phyloP scores from a whole-genome alignment of 2,888 invertebrate genomes.

The Drosophila affinis region DNA sequence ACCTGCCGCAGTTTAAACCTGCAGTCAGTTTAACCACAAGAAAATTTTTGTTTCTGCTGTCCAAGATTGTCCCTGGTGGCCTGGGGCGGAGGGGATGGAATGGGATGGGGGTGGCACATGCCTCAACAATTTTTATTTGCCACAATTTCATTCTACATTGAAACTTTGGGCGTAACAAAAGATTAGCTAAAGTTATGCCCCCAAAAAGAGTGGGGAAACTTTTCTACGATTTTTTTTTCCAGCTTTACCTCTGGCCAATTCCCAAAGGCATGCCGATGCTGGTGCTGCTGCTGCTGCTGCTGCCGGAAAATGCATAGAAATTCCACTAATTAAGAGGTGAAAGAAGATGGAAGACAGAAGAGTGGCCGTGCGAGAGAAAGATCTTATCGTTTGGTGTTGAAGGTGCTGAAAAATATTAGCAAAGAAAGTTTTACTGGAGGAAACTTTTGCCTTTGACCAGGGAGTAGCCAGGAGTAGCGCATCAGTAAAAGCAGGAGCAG shows the following conservation, averaged over 20 bases:
- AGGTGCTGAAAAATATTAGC: conserved; percentile 77
- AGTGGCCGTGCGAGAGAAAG: conserved; percentile 47
- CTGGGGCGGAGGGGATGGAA: too few species aligned
- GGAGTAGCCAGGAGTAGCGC: conserved; percentile 6
- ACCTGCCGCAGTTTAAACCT: neutral
- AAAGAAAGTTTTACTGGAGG: conserved; percentile 61
- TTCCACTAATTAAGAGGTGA: conserved; percentile 72
- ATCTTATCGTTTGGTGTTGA: conserved; percentile 72
- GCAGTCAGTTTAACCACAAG: neutral
- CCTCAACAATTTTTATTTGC: conserved; percentile 67
- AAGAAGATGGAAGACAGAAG: conserved; percentile 36
- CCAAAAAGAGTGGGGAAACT: conserved; percentile 58
- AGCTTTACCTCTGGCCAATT: conserved; percentile 29
- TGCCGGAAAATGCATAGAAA: conserved; percentile 70
- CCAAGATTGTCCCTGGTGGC: conserved; percentile 23
- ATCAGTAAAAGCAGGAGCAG: conserved; percentile 4
- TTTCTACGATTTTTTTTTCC: conserved; percentile 20
- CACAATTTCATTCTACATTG: conserved; percentile 75
- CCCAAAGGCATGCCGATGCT: conserved; percentile 28
- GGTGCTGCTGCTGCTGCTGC: neutral
- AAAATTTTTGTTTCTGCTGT: neutral
- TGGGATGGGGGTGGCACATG: conserved; percentile 29
- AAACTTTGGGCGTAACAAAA: conserved; percentile 75
- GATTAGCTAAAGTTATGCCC: conserved; percentile 72
- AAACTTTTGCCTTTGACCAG: conserved; percentile 76